Conservation (phyloP, 2,113 vertebrate species). For the Eidolon helvum region DNA sequence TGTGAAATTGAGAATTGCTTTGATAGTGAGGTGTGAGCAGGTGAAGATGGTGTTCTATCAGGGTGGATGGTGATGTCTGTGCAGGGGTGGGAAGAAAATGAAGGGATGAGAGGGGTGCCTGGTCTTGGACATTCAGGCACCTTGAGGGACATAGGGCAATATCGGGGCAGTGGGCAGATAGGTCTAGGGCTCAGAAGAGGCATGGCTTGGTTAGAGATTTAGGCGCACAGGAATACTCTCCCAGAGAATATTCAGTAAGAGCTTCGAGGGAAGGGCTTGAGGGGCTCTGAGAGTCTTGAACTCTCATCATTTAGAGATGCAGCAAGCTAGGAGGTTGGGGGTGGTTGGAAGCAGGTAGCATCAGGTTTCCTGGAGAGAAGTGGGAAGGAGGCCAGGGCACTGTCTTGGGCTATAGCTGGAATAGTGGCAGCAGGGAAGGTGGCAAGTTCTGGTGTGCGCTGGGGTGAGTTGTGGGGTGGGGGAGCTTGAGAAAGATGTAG, state of each 20-base stretch:
- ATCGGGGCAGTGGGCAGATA: neutral
- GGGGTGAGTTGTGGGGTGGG: neutral
- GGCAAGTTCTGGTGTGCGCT: neutral
- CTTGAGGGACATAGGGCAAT: neutral
- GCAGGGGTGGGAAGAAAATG: fast-evolving
- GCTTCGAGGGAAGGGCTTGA: no score
- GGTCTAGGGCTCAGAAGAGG: neutral
- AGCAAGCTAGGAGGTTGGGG: neutral
- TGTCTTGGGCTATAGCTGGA: neutral
- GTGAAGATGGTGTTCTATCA: neutral
- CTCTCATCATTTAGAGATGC: neutral
- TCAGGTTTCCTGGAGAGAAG: neutral
- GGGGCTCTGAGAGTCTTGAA: neutral
- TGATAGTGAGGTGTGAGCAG: neutral
- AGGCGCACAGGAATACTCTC: no score
- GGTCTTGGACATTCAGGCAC: no score
- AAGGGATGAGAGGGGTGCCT: fast-evolving
- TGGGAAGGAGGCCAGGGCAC: neutral
- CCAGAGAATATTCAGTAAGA: neutral
- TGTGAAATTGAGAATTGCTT: neutral
- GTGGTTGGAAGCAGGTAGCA: neutral
- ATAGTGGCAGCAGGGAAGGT: neutral
- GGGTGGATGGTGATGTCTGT: neutral
- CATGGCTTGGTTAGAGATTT: neutral
- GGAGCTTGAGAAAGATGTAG: neutral